A percentile compares a stretch with the other conserved stretches of the same genome.
These are phyloP conservation scores for Atta texana DNA, from an alignment of 1,140 invertebrate species.

Conservation along the genomic window DNA sequence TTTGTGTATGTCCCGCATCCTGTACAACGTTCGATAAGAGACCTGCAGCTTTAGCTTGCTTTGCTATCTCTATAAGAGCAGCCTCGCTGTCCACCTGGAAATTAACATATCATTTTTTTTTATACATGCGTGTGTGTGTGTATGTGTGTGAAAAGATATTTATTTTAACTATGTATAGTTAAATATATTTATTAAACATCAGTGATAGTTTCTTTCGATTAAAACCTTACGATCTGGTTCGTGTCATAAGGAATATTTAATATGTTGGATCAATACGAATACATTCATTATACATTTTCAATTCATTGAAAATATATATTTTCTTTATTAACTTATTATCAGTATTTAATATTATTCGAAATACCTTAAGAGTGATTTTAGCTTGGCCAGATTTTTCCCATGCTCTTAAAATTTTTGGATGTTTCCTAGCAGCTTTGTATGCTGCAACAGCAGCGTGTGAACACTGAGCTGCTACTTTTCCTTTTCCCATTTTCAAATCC, in stretches of 20 bases:
- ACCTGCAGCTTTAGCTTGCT: constrained; percentile 89
- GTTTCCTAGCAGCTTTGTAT: constrained; percentile 89
- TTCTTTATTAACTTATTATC: constrained; percentile 5
- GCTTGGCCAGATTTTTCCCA: constrained; percentile 94
- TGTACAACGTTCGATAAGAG: constrained; percentile 91
- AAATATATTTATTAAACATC: constrained; percentile 33
- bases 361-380: constrained; percentile 92
- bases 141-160: constrained; percentile 18
- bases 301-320: neutral
- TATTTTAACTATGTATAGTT: constrained; percentile 35
- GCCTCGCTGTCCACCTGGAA: constrained; percentile 88
- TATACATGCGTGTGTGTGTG: neutral
- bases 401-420: constrained; percentile 88
- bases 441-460: constrained; percentile 95
- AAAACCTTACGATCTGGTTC: neutral
- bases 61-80: constrained; percentile 89
- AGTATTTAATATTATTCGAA: constrained; percentile 38
- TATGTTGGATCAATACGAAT: constrained; percentile 21
- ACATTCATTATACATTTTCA: constrained; percentile 39
- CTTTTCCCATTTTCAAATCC: constrained; percentile 97
- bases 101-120: neutral
- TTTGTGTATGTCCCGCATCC: constrained; percentile 97
- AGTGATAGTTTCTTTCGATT: neutral
- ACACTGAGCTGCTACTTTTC: constrained; percentile 97
- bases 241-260: constrained; percentile 17